Evolutionary conservation across 2,888 invertebrate species (phyloP), one percentile per base, ranked within the genome.

Genomic region (Eupeodes latifasciatus): DNA sequence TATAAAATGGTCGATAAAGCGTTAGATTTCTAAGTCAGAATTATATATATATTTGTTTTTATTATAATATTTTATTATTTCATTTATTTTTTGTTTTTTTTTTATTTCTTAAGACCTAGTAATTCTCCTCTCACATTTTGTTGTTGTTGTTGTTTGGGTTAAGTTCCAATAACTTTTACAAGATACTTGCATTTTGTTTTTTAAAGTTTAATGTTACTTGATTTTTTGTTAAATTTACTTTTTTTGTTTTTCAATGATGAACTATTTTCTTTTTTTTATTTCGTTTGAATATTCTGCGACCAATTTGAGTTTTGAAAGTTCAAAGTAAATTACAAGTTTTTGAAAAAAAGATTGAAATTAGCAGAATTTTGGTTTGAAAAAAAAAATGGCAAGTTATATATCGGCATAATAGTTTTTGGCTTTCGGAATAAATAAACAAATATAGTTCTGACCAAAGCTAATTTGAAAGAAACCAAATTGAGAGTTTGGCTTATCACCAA

Each of bases 21-120:
- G 89, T 89, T 85, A 89, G 85, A 79, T 89, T 89, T 85, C 81
- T 85, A 88, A 85, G 81, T 88, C 85, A 84, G 85, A 81, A 83
- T 76, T 79, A 27, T 34, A 27, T 72, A 64, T 66, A 61, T 57
- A 19, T 71, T 69, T 51, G 57, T 66, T 40, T 62, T 66, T 80
- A n/a, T 27, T 27, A 27, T 27, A 66, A 67, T 67, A n/a, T 51
- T 59, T 79, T 74, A 64, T 75, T 55, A 51, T 61, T 66, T 81
- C 9, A 71, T 51, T 16, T 74, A 61, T 16, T 40, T 80, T 81
- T 76, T 69, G 64, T 69, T 67, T 79, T 16, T 40, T 80, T 69
- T 69, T 67, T 79, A 61, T 62, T 66, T 71, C 81, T 83, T 87
- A 83, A 75, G 61, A 81, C 16, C 81, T 89, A 89, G 81, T 78